Percentiles rank a stretch among this genome's conserved stretches.
These are phyloP conservation scores for Lasioglossum pauxillum DNA, from an alignment of 2,888 invertebrate species.

Conservation along the genomic window DNA sequence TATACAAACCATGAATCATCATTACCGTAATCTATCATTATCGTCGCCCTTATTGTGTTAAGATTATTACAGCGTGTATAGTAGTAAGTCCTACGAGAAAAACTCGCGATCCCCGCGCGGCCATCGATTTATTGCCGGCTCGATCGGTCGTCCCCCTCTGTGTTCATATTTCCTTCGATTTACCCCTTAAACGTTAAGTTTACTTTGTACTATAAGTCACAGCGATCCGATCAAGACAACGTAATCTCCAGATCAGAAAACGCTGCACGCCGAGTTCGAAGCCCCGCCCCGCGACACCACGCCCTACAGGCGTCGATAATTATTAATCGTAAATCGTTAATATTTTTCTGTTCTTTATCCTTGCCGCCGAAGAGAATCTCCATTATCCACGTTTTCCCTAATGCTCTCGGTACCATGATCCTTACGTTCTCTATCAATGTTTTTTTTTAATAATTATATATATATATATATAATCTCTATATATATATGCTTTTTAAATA, in stretches of 20 bases:
- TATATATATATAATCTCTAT: slow-evolving; percentile 9
- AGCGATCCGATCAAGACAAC: slow-evolving; percentile 55
- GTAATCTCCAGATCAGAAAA: slow-evolving; percentile 25
- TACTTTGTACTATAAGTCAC: slow-evolving; percentile 84
- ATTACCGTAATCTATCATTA: slow-evolving; percentile 11
- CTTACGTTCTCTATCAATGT: slow-evolving; percentile 11
- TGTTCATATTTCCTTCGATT: slow-evolving; percentile 32
- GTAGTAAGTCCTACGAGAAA: slow-evolving; percentile 72
- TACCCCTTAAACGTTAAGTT: slow-evolving; percentile 79
- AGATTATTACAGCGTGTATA: slow-evolving; percentile 70
- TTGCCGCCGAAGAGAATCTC: slow-evolving; percentile 23
- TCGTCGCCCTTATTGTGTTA: slow-evolving; percentile 50
- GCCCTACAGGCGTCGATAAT: slow-evolving; percentile 54
- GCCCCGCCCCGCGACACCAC: slow-evolving; percentile 76
- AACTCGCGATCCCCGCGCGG: slow-evolving; percentile 62
- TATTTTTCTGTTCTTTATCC: slow-evolving; percentile 32
- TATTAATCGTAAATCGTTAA: slow-evolving; percentile 41
- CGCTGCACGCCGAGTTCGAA: slow-evolving; percentile 73
- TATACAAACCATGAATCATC: slow-evolving; percentile 17
- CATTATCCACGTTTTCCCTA: neutral
- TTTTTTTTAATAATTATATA: slow-evolving; percentile 26
- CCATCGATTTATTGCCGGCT: slow-evolving; percentile 43
- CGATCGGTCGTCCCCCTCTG: slow-evolving; percentile 34
- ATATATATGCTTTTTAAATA: slow-evolving; percentile 64
- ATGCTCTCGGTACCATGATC: slow-evolving; percentile 16